Evolutionary conservation across 2,888 invertebrate genomes (phyloP), one percentile per base, ranked within the genome.

Genomic region (Amorpha juglandis): DNA sequence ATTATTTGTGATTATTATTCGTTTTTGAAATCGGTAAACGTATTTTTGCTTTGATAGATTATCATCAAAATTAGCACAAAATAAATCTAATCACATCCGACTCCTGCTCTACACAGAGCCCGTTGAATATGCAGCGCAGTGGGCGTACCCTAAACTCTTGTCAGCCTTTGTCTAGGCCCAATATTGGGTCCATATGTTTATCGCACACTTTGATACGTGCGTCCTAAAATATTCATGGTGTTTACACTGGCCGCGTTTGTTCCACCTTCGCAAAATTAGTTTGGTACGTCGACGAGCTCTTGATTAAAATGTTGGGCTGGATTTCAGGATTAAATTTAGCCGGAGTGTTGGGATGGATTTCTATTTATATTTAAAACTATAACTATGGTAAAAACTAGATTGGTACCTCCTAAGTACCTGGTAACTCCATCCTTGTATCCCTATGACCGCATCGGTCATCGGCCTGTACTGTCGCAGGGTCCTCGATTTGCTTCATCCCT

Each of bases 141-240:
- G 86, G 92, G 92, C 89, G 91, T 85, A 85, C 78, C 83, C 86
- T 84, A 87, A 92, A 92, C 92, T 92, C 92, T 90, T 91, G 92
- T 92, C 90, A 89, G 89, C 89, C 91, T 91, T 91, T 92, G 91
- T 91, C 89, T 87, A 89, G 77, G 71, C 79, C 80, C 90, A 87
- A 91, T 91, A 92, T 91, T 92, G 92, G 91, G 86, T 89, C 86
- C 86, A 76, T 70, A 68, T 85, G 84, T 83, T 83, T 87, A 87
- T 86, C 86, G 86, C 78, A 82, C 88, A 82, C 88, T 87, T 87
- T 87, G 89, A 88, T 86, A 86, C 84, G 73, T 63, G 71, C 65
- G 63, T 80, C 78, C 79, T 78, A 79, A 84, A 84, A 87, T 81
- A 83, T 82, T 80, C 79, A 78, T 77, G 76, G 78, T 81, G 82